Evolutionary conservation across 2,797 vertebrate genomes (phyloP).

Genomic region (Myotis daubentonii): DNA sequence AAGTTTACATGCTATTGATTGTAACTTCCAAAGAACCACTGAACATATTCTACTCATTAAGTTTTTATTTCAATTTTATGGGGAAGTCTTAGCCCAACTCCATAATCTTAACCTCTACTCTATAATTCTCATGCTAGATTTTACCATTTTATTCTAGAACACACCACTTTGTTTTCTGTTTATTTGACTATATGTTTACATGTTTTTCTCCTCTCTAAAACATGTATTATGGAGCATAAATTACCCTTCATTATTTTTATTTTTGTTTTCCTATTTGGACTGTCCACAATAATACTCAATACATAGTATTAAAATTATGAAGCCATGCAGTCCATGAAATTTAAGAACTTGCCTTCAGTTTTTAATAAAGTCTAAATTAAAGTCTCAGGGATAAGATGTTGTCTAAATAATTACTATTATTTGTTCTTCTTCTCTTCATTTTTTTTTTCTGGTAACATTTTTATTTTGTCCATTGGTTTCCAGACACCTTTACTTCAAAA

Average conservation of each 20-base stretch:
- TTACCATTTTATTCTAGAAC: not conserved
- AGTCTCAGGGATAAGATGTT: not conserved
- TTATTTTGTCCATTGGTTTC: slow-evolving; percentile 32
- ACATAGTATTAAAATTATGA: slow-evolving; percentile 16
- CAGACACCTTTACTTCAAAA: not conserved
- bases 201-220: not conserved
- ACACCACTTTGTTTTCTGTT: not conserved
- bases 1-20: not conserved
- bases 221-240: not conserved
- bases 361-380: not conserved
- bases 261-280: not conserved
- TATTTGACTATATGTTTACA: not conserved
- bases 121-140: not conserved
- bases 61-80: not conserved
- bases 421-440: not conserved
- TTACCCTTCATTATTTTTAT: not conserved
- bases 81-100: not conserved
- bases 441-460: not conserved
- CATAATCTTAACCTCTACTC: not conserved
- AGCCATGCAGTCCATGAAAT: not conserved
- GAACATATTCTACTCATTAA: not conserved
- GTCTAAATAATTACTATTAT: not conserved
- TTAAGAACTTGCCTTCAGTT: not conserved
- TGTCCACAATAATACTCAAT: not conserved
- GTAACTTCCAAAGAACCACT: not conserved